Conservation (phyloP, 2,797 vertebrate genomes). For the Hyperoplus lanceolatus region DNA sequence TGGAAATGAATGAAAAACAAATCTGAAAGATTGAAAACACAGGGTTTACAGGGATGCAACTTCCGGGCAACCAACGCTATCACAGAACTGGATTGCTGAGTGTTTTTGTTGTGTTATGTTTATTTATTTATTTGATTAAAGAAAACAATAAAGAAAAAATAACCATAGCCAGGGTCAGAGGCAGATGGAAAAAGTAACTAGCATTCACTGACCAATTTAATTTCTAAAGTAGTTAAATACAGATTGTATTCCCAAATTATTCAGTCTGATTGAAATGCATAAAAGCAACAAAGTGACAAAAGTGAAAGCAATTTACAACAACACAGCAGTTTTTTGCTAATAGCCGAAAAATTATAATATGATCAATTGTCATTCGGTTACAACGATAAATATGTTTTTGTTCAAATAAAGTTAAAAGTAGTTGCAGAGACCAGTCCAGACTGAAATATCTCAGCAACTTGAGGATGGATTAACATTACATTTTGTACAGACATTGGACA, state of each 20-base stretch:
- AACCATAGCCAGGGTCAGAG: constrained; percentile 12
- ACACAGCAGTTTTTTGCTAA: not conserved
- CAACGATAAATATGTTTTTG: not conserved
- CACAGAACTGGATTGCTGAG: constrained; percentile 41
- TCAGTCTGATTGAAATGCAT: constrained; percentile 7
- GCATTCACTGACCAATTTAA: not conserved
- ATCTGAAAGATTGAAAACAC: constrained; percentile 30
- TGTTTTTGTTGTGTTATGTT: constrained; percentile 10
- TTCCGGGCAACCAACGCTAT: constrained; percentile 43
- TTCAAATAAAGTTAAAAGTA: not conserved
- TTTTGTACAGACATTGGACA: not conserved
- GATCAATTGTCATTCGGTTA: not conserved
- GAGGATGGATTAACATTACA: not conserved
- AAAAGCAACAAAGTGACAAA: not conserved
- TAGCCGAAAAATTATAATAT: not conserved
- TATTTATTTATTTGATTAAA: not conserved
- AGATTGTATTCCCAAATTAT: not conserved
- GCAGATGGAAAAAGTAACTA: not conserved
- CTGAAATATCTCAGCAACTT: not conserved
- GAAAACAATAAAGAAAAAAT: constrained; percentile 1
- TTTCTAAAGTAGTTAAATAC: not conserved
- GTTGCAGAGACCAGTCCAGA: not conserved
- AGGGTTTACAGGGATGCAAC: constrained; percentile 3
- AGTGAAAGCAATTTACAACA: not conserved
- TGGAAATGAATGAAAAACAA: constrained; percentile 15